These are phyloP conservation scores for Leptoclinus maculatus DNA, from an alignment of 2,797 vertebrate genomes.

Conservation along the genomic window DNA sequence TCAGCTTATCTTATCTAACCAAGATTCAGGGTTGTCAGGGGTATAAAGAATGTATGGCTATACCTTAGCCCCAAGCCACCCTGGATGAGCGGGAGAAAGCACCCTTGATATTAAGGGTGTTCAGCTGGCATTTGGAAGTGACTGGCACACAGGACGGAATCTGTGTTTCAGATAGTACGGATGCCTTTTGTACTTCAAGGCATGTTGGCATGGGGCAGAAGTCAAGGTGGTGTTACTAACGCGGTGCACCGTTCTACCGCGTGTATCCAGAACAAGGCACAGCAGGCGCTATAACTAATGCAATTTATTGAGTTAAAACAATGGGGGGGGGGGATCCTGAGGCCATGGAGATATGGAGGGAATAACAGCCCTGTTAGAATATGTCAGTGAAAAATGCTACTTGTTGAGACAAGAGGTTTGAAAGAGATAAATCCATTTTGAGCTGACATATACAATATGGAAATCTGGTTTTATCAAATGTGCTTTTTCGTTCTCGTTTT, in stretches of 20 bases:
- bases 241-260: slow-evolving; percentile 44
- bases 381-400: slow-evolving; percentile 53
- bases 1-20: slow-evolving; percentile 81
- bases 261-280: slow-evolving; percentile 53
- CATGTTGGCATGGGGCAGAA: slow-evolving; percentile 59
- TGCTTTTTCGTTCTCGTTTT: slow-evolving; percentile 32
- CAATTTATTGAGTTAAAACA: slow-evolving; percentile 74
- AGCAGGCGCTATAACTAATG: slow-evolving; percentile 67
- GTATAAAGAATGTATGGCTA: slow-evolving; percentile 70
- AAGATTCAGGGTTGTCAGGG: slow-evolving; percentile 75
- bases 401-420: slow-evolving; percentile 45
- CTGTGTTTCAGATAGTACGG: slow-evolving; percentile 70
- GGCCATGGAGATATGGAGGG: slow-evolving; percentile 33
- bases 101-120: slow-evolving; percentile 78
- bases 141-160: slow-evolving; percentile 68
- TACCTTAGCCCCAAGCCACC: slow-evolving; percentile 70
- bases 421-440: slow-evolving; percentile 45
- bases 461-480: slow-evolving; percentile 42
- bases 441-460: slow-evolving; percentile 46
- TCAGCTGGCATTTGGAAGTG: slow-evolving; percentile 79
- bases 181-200: slow-evolving; percentile 73
- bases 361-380: slow-evolving; percentile 37
- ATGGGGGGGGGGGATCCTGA: slow-evolving; percentile 43
- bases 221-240: slow-evolving; percentile 64
- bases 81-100: slow-evolving; percentile 69